Evolutionary conservation across 2,888 invertebrate genomes (phyloP).

Genomic region (Lithophane leautieri): DNA sequence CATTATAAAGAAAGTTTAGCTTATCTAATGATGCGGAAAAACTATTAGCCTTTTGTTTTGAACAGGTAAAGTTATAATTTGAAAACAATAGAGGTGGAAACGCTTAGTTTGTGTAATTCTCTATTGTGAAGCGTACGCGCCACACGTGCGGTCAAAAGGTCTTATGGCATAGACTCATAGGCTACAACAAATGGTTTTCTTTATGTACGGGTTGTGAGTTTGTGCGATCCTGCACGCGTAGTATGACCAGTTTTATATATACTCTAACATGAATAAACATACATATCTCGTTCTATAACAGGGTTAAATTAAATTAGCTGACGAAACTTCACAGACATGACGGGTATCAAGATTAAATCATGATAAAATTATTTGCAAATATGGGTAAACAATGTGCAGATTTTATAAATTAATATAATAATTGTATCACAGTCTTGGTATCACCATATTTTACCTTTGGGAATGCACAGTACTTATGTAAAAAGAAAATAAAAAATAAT

Average conservation of each 20-base stretch:
- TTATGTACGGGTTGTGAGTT: background rate
- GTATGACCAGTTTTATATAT: background rate
- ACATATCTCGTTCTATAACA: background rate
- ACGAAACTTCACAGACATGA: no score
- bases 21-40: constrained; percentile 21
- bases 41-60: constrained; percentile 25
- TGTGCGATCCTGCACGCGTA: background rate
- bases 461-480: no score
- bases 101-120: constrained; percentile 5
- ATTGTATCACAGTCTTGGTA: no score
- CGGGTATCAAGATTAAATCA: no score
- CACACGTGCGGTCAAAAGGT: constrained; percentile 15
- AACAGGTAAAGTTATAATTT: constrained; percentile 24
- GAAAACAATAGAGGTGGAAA: constrained; percentile 41
- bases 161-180: background rate
- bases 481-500: no score
- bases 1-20: background rate
- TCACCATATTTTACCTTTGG: no score
- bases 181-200: background rate
- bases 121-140: constrained; percentile 25
- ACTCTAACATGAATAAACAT: background rate
- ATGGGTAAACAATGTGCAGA: no score
- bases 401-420: no score
- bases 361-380: no score
- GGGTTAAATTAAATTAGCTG: no score